Conservation (phyloP, 2,113 vertebrate species). For the Scopus umbretta region DNA sequence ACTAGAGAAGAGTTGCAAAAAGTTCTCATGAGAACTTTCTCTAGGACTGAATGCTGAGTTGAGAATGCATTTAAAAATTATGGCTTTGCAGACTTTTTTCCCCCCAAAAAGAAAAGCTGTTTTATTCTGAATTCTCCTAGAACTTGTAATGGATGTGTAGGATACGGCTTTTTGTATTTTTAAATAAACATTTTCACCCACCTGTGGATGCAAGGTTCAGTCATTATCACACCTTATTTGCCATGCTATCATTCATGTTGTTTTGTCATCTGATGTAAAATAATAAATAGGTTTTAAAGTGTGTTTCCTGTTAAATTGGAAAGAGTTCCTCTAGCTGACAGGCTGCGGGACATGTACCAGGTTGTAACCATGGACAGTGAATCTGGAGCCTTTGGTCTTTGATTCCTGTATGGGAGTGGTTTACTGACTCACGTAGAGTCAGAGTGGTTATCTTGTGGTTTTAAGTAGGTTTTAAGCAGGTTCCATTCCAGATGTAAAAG, state of each 20-base stretch:
- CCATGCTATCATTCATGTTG: background rate
- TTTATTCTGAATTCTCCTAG: background rate
- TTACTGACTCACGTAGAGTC: background rate
- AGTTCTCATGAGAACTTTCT: background rate
- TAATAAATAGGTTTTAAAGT: background rate
- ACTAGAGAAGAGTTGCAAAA: background rate
- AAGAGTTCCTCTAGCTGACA: background rate
- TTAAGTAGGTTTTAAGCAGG: background rate
- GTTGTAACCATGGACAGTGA: background rate
- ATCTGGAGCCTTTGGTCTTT: background rate
- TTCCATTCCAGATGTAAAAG: background rate
- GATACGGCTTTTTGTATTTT: background rate
- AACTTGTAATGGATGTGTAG: background rate
- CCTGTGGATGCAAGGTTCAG: background rate
- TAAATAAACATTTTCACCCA: background rate
- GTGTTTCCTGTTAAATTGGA: background rate
- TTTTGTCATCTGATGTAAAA: background rate
- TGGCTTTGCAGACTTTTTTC: background rate
- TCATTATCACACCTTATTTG: background rate
- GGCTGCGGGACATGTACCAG: background rate
- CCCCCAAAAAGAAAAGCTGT: background rate
- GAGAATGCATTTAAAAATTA: background rate
- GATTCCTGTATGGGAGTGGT: background rate
- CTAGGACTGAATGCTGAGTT: background rate
- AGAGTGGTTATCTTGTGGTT: background rate